phyloP scores from a whole-genome alignment of 2,797 vertebrate genomes.

The Tympanoctomys barrerae region DNA sequence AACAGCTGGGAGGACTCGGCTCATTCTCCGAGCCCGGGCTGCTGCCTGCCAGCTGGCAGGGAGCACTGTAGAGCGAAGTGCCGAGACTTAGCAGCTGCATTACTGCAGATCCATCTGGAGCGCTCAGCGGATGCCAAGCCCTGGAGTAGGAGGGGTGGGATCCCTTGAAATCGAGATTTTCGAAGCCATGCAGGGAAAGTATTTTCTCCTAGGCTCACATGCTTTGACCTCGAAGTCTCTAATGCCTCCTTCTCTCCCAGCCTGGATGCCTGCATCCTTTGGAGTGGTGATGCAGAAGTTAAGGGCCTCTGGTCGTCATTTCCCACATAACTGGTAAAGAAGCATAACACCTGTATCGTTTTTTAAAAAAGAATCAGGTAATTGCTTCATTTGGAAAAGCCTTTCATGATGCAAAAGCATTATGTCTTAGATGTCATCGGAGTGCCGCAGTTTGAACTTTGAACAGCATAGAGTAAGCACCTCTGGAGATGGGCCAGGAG shows the following conservation, averaged over 20 bases:
- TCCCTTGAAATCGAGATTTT: constrained; percentile 76
- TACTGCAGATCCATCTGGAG: constrained; percentile 83
- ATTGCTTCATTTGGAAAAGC: constrained; percentile 54
- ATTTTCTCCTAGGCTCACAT: not conserved
- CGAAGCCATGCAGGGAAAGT: constrained; percentile 70
- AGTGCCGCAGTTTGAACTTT: constrained; percentile 48
- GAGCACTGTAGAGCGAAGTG: constrained; percentile 40
- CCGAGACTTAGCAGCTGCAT: constrained; percentile 81
- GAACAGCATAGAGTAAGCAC: constrained; percentile 40
- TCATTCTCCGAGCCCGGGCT: constrained; percentile 75
- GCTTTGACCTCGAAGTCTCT: constrained; percentile 72
- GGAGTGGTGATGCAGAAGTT: not conserved
- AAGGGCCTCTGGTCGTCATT: not conserved
- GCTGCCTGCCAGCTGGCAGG: constrained; percentile 86
- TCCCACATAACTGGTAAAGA: constrained; percentile 63
- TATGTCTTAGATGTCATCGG: constrained; percentile 26
- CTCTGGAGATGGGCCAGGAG: constrained; percentile 62
- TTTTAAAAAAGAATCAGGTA: not conserved
- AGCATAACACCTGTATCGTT: constrained; percentile 21
- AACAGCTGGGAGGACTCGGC: constrained; percentile 87
- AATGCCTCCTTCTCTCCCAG: not conserved
- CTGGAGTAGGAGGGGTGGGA: constrained; percentile 62
- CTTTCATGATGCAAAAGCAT: not conserved
- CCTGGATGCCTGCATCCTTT: not conserved
- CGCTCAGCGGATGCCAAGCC: constrained; percentile 80